Percentiles rank a stretch among this genome's conserved stretches.
These are phyloP conservation scores for Cyphomyrmex costatus DNA, from an alignment of 1,140 invertebrate species.

Conservation along the genomic window DNA sequence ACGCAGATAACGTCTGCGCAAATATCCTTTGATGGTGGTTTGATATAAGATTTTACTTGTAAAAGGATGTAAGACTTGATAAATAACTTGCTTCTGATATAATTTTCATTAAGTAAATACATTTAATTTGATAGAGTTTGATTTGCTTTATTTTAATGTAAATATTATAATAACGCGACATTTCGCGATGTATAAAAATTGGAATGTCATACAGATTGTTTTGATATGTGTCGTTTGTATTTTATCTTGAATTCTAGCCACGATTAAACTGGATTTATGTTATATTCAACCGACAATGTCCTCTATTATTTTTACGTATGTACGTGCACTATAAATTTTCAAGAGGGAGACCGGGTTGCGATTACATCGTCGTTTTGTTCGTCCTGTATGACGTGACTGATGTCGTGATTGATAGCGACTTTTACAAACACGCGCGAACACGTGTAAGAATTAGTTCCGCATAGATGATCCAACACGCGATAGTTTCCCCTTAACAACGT, in stretches of 20 bases:
- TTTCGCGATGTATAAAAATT: neutral
- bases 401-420: conserved; percentile 9
- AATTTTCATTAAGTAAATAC: neutral
- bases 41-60: neutral
- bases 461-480: conserved; percentile 71
- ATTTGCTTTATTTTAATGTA: conserved; percentile 1
- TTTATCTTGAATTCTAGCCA: neutral
- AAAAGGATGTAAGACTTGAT: neutral
- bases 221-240: neutral
- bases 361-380: conserved; percentile 40
- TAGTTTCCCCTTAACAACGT: conserved; percentile 70
- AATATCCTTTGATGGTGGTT: conserved; percentile 3
- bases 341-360: neutral
- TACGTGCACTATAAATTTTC: conserved; percentile 13
- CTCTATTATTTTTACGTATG: neutral
- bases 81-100: conserved; percentile 11
- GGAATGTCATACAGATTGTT: neutral
- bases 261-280: conserved; percentile 12
- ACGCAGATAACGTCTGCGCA: neutral
- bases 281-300: neutral
- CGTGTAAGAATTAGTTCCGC: conserved; percentile 54
- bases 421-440: conserved; percentile 53
- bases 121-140: too few species aligned
- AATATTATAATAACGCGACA: neutral
- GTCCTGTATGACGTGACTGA: neutral